Evolutionary conservation across 1,140 invertebrate genomes (phyloP), one percentile per base, ranked within the genome.

Genomic region (Lordiphosa mommai): DNA sequence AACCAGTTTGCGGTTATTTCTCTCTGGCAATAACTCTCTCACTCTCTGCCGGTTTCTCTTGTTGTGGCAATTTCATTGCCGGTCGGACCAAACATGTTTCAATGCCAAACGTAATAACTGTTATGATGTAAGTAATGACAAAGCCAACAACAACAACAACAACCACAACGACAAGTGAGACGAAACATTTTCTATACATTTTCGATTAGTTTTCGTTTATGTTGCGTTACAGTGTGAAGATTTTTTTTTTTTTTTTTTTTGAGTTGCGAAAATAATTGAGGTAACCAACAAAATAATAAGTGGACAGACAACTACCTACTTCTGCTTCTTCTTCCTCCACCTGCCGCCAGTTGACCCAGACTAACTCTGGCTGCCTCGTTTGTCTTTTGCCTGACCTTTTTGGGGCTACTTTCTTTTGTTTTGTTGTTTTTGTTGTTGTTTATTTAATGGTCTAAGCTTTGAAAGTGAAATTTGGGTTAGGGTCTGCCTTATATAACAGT

Each of bases 31-130:
- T n/a, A n/a, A 16, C 8, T 46, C 43, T 61, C 55, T 65, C 66
- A 6, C 30, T 27, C 34, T 61, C 17, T 69, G 61, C 55, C 61
- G 60, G 47, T 48, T 56, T 58, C 46, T 59, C 41, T 69, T 68
- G 38, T 58, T 57, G 63, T 74, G 70, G 71, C 61, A 68, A 77
- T 84, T 82, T 82, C 77, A 82, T 77, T 82, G 76, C 76, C 76
- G 76, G 71, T 73, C 67, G 50, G 47, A 61, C 41, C 52, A 82
- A 80, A 72, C 74, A 59, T 76, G 74, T 76, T 85, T 84, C 82
- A 86, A 86, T 86, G 82, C 72, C 82, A 86, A 86, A 86, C 77
- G 84, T 84, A 86, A 86, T 86, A 82, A 82, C 82, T 58, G 77
- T 77, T 82, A 85, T 84, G 79, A 84, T 84, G 79, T 84, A 84